phyloP scores from a whole-genome alignment of 2,888 invertebrate species.

The Phasia obesa region DNA sequence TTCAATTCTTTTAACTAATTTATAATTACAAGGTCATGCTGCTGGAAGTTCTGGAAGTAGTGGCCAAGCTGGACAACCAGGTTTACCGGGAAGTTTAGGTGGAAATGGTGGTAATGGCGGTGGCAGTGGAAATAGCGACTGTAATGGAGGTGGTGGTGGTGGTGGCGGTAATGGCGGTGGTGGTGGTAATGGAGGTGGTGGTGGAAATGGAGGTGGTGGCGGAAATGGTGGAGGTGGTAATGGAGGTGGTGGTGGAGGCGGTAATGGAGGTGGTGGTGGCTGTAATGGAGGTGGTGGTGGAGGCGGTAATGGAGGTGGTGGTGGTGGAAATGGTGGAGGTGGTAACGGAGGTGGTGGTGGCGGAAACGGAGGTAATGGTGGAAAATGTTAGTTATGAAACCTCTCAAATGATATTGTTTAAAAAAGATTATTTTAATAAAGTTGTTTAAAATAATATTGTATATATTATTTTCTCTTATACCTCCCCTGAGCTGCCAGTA shows the following conservation, averaged over 20 bases:
- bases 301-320: not conserved
- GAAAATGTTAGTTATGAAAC: not conserved
- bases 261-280: not conserved
- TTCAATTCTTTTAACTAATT: not conserved
- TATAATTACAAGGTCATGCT: constrained; percentile 21
- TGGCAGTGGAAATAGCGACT: constrained; percentile 36
- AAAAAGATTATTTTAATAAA: too few relatives aligned
- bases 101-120: constrained; percentile 56
- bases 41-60: not conserved
- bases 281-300: not conserved
- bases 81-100: constrained; percentile 43
- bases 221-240: constrained; percentile 31
- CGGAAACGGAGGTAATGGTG: not conserved
- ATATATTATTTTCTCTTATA: too few relatives aligned
- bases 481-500: too few relatives aligned
- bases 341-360: not conserved
- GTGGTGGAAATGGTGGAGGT: not conserved
- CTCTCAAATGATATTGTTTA: not conserved
- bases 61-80: constrained; percentile 38
- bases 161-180: constrained; percentile 46
- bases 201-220: constrained; percentile 4
- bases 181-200: constrained; percentile 10
- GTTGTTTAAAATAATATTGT: too few relatives aligned
- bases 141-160: constrained; percentile 14
- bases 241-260: constrained; percentile 2